These are phyloP conservation scores for Morpho achilles DNA, from an alignment of 2,888 invertebrate genomes.

Conservation along the genomic window DNA sequence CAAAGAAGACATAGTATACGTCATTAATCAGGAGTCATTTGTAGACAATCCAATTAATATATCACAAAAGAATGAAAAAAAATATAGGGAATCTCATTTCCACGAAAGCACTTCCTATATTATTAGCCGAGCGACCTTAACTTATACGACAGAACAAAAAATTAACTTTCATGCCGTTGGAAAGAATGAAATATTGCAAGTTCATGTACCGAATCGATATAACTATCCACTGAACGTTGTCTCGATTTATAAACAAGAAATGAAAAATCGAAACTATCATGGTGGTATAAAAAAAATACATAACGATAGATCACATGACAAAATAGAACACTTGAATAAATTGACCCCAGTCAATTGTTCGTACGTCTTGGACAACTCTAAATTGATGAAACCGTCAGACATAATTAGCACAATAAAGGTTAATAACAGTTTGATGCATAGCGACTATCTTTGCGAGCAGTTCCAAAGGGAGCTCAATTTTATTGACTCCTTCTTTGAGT, in stretches of 20 bases:
- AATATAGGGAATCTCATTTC: constrained; percentile 36
- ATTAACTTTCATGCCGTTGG: constrained; percentile 62
- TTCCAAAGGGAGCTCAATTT: constrained; percentile 70
- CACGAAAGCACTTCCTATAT: constrained; percentile 52
- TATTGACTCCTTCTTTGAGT: constrained; percentile 73
- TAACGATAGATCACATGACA: constrained; percentile 22
- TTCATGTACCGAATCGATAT: constrained; percentile 43
- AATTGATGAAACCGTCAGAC: constrained; percentile 69
- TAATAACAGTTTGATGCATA: constrained; percentile 51
- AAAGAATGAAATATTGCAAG: constrained; percentile 37
- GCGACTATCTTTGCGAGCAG: constrained; percentile 62
- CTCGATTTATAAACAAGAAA: constrained; percentile 56
- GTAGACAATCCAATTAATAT: constrained; percentile 39
- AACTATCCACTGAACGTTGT: constrained; percentile 62
- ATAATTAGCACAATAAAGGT: constrained; percentile 66
- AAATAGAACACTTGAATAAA: constrained; percentile 35
- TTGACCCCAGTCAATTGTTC: constrained; percentile 49
- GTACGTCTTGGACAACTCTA: constrained; percentile 45
- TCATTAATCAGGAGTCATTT: constrained; percentile 46
- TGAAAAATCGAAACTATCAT: constrained; percentile 21
- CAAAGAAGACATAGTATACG: constrained; percentile 42
- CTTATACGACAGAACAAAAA: constrained; percentile 63
- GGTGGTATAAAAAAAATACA: constrained; percentile 4
- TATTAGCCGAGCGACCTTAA: constrained; percentile 59
- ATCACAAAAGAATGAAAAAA: constrained; percentile 35